Base-by-base conservation (phyloP, 2,113 vertebrate species). In the Cettia cetti region DNA sequence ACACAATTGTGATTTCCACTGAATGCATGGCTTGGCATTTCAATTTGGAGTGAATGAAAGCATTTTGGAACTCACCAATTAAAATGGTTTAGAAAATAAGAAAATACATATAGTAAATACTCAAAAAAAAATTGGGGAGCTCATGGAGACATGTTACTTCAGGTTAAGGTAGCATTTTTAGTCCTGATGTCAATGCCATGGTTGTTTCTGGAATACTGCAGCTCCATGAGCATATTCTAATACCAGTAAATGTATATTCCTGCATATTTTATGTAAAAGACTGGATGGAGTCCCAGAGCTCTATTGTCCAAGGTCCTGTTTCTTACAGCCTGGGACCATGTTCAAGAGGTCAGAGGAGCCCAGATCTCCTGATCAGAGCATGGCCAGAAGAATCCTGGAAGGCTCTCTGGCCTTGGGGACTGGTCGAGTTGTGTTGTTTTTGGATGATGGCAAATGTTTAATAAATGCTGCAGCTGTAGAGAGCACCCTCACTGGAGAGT, bases 401-500 rank as follows among this genome's bases (percentile, higher is more conserved):
- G 82, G 59, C 68, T 66, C 37, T 63, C 11, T 20, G 66, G 86
- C 59, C 64, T 78, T 66, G 63, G 54, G 89, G 86, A 60, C 86
- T 66, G 56, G 74, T 93, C 76, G 90, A 95, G 60, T 84, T 64
- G 40, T 95, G 91, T 93, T 94, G 83, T 7, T 92, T 92, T 95
- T 97, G 96, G 95, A 95, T 87, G 74, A 35, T 82, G 77, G 83
- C 65, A 78, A 64, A 68, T 9, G 11, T 91, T 92, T 95, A 95
- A 94, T 92, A 96, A 91, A 94, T 45, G 86, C 91, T 95, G 94
- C 91, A 96, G 94, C 95, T 96, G 94, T 90, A 90, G 89, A 96
- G 82, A 94, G 47, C 68, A 69, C 47, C 86, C 92, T 95, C 72
- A 53, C 69, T 59, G 68, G 91, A 93, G 91, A 96, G 39, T 78